Conservation (phyloP, 2,797 vertebrate species). For the Moxostoma hubbsi region DNA sequence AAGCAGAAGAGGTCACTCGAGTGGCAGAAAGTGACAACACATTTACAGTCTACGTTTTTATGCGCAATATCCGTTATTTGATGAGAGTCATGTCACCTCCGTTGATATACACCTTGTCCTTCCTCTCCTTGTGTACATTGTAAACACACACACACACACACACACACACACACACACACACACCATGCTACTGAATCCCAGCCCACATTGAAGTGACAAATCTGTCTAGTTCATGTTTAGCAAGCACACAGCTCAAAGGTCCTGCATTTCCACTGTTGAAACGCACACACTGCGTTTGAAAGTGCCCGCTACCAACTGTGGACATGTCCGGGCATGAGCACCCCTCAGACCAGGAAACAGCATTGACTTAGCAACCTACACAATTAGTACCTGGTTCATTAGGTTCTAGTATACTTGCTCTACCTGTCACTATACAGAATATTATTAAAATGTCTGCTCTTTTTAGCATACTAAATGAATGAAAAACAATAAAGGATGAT, state of each 20-base stretch:
- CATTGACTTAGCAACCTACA: neutral
- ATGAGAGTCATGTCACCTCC: conserved; percentile 15
- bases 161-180: neutral
- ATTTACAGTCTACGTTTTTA: neutral
- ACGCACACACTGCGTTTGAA: neutral
- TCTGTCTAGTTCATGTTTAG: conserved; percentile 35
- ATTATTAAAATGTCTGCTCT: no score
- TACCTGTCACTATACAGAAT: neutral
- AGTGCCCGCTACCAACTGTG: conserved; percentile 30
- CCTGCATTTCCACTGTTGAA: neutral
- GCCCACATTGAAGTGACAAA: conserved; percentile 12
- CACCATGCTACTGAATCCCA: conserved; percentile 7
- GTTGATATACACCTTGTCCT: conserved; percentile 24
- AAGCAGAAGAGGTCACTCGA: conserved; percentile 1
- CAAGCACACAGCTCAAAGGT: conserved; percentile 15
- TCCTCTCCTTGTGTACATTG: conserved; percentile 29
- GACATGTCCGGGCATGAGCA: conserved; percentile 31
- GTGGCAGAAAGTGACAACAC: neutral
- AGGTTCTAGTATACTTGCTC: neutral
- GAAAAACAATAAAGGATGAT: no score
- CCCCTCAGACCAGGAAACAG: neutral
- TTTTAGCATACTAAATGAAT: no score
- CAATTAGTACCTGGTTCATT: neutral
- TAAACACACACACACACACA: conserved; percentile 19
- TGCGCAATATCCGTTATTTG: conserved; percentile 17